Evolutionary conservation across 2,797 vertebrate genomes (phyloP), one percentile per base, ranked within the genome.

Genomic region (Loris lydekkerianus): DNA sequence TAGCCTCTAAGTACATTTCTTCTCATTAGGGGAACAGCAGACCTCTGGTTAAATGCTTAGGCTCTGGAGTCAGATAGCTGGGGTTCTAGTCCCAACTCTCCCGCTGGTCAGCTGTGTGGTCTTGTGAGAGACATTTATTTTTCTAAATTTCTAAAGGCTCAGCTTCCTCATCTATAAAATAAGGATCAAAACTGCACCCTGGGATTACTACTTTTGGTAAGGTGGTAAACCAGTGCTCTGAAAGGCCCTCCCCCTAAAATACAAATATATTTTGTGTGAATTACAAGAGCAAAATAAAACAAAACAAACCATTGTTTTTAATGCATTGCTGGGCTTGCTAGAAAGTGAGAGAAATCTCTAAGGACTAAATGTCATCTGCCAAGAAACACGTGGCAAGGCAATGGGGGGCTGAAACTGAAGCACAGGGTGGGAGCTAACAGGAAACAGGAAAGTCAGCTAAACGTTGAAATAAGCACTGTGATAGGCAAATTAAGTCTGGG

Each of bases 151-250:
- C 65, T 67, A 67, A 67, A 85, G 25, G 23, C 72, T 76, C n/a
- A 8, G 65, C 89, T 63, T 93, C 17, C 77, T 92, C 40, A 37
- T 90, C 81, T 90, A 21, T 77, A 75, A 92, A 92, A 89, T 53
- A 70, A 60, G 72, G 63, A 40, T 81, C 34, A 58, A 4, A 56
- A 23, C 10, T 60, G 17, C 43, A 67, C 18, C n/a, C 0, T 34
- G 81, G 56, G 73, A 53, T 81, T 91, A 82, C 70, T 3, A 25
- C 15, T 89, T 85, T 86, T 2, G 31, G 78, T 7, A 9, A 80
- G 43, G 37, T 15, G 34, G 27, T 46, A 21, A 60, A 20, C 43
- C 34, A 27, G 29, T 5, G n/a, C 27, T 67, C 70, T 17, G 3
- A 49, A 77, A 72, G 18, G 10, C 49, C 49, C 9, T 73, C 27